A percentile compares a stretch with the other conserved stretches of the same genome.
phyloP scores from a whole-genome alignment of 2,113 vertebrate genomes.

The Oncorhynchus kisutch region DNA sequence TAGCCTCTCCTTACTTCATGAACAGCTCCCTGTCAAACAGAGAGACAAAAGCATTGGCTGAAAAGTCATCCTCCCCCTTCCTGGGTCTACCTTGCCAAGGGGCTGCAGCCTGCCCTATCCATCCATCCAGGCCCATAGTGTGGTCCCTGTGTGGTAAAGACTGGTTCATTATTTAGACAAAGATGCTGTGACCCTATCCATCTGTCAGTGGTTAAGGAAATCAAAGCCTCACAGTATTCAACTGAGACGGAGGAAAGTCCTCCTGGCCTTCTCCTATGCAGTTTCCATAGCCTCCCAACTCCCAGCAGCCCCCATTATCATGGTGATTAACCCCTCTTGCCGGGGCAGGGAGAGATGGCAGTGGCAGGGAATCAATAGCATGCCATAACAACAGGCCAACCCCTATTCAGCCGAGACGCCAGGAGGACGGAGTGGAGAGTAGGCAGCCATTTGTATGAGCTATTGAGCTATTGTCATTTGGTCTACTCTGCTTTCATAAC shows the following conservation, averaged over 20 bases:
- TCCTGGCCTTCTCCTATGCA: constrained; percentile 61
- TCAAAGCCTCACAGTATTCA: constrained; percentile 67
- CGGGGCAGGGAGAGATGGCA: constrained; percentile 73
- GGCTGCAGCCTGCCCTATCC: constrained; percentile 44
- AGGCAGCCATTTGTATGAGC: constrained; percentile 42
- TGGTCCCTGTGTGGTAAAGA: constrained; percentile 66
- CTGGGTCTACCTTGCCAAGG: constrained; percentile 28
- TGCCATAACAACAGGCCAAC: constrained; percentile 57
- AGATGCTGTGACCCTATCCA: constrained; percentile 70
- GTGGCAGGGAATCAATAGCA: constrained; percentile 79
- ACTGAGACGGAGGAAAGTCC: constrained; percentile 69
- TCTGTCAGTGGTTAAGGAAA: constrained; percentile 74
- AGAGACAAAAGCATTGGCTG: constrained; percentile 54
- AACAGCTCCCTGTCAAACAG: constrained; percentile 67
- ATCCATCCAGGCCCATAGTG: constrained; percentile 54
- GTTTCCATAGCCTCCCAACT: constrained; percentile 54
- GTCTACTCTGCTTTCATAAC: constrained; percentile 45
- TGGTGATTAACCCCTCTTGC: constrained; percentile 78
- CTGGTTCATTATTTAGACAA: constrained; percentile 80
- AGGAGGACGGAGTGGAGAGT: constrained; percentile 39
- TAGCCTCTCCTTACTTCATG: constrained; percentile 70
- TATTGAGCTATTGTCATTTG: constrained; percentile 55
- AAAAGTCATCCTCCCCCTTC: constrained; percentile 14
- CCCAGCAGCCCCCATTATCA: constrained; percentile 75
- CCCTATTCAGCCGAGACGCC: constrained; percentile 59